Evolutionary conservation across 2,888 invertebrate species (phyloP).

Genomic region (Agrotis puta): DNA sequence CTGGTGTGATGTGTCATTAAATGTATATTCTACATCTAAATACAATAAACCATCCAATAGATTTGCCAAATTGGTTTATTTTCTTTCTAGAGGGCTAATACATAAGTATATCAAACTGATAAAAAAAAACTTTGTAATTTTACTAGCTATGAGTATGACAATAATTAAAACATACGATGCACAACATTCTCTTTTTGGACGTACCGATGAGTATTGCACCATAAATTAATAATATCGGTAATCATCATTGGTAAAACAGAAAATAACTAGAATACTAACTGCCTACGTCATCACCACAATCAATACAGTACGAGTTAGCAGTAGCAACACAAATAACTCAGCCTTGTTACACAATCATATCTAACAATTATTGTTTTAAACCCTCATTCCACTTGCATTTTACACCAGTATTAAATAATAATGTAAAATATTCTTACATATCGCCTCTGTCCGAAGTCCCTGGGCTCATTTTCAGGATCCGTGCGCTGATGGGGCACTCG

Average conservation of each 20-base stretch:
- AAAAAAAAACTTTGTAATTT: no score
- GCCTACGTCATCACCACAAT: conserved; percentile 32
- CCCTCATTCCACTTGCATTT: background rate
- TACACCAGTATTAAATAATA: conserved; percentile 5
- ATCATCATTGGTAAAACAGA: background rate
- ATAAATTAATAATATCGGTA: background rate
- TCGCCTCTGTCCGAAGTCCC: conserved; percentile 76
- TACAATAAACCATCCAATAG: conserved; percentile 3
- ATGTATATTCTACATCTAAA: conserved; percentile 26
- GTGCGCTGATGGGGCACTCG: conserved; percentile 86
- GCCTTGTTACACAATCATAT: conserved; percentile 32
- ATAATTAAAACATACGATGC: no score
- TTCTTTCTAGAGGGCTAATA: no score
- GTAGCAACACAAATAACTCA: conserved; percentile 31
- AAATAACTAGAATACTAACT: conserved; percentile 16
- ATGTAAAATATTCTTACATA: conserved; percentile 69
- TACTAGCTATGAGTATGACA: no score
- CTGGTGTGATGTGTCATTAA: conserved; percentile 17
- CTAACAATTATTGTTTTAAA: conserved; percentile 10
- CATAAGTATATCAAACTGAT: no score
- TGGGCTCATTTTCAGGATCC: conserved; percentile 85
- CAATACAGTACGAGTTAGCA: conserved; percentile 10
- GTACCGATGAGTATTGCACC: no score
- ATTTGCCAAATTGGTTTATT: no score
- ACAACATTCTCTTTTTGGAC: no score